A percentile compares a stretch with the other conserved stretches of the same genome.
Evolutionary conservation across 2,797 vertebrate species (phyloP).

Genomic region (Micrastur ruficollis): DNA sequence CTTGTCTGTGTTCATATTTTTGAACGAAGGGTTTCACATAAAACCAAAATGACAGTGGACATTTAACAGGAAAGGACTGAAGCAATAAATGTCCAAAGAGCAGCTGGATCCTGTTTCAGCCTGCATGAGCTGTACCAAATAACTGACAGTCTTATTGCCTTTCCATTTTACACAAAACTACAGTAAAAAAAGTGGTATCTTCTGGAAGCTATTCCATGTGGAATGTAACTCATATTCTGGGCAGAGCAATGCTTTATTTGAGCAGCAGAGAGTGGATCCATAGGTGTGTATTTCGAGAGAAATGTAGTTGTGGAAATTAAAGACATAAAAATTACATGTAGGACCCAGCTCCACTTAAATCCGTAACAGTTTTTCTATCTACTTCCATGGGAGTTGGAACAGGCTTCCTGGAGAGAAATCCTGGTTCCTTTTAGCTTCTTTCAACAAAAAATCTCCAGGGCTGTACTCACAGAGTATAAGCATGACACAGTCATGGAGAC

Average conservation of each 20-base stretch:
- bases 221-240: background rate
- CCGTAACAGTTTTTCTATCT: background rate
- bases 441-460: background rate
- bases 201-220: constrained; percentile 25
- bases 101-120: constrained; percentile 63
- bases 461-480: background rate
- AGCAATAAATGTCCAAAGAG: constrained; percentile 62
- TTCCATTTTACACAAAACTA: constrained; percentile 40
- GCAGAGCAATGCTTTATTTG: background rate
- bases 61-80: constrained; percentile 52
- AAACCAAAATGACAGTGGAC: constrained; percentile 59
- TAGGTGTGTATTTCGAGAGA: background rate
- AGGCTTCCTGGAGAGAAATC: background rate
- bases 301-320: constrained; percentile 18
- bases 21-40: constrained; percentile 34
- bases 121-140: constrained; percentile 16
- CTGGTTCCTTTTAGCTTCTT: background rate
- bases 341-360: background rate
- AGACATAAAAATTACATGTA: background rate
- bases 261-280: background rate
- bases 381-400: background rate
- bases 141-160: constrained; percentile 58
- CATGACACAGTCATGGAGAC: background rate
- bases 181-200: constrained; percentile 31
- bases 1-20: constrained; percentile 33